Evolutionary conservation across 2,888 invertebrate species (phyloP).

Genomic region (Papilio gigon): DNA sequence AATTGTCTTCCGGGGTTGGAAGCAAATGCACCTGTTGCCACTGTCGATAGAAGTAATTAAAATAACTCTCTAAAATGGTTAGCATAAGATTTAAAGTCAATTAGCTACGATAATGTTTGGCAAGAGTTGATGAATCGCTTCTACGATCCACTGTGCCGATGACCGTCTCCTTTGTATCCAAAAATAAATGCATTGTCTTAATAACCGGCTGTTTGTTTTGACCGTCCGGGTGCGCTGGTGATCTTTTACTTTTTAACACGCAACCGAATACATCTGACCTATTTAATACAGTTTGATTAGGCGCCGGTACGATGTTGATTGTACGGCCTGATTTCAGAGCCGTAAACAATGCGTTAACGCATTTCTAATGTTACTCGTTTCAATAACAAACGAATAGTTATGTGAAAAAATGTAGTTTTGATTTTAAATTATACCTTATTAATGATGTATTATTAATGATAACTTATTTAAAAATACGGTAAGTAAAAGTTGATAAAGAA

Average conservation of each 20-base stretch:
- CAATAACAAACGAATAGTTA: slow-evolving; percentile 25
- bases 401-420: slow-evolving; percentile 13
- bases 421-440: neutral
- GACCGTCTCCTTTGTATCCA: slow-evolving; percentile 44
- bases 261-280: slow-evolving; percentile 32
- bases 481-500: neutral
- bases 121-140: slow-evolving; percentile 43
- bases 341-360: slow-evolving; percentile 29
- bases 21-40: slow-evolving; percentile 33
- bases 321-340: slow-evolving; percentile 16
- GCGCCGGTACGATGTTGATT: slow-evolving; percentile 36
- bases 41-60: neutral
- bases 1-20: slow-evolving; percentile 45
- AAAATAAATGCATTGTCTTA: slow-evolving; percentile 54
- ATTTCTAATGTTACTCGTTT: slow-evolving; percentile 19
- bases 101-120: slow-evolving; percentile 30
- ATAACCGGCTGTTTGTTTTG: slow-evolving; percentile 48
- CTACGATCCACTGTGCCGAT: slow-evolving; percentile 45
- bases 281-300: slow-evolving; percentile 35
- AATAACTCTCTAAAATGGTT: slow-evolving; percentile 12
- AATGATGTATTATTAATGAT: neutral
- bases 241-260: slow-evolving; percentile 34
- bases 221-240: slow-evolving; percentile 32
- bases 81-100: slow-evolving; percentile 30
- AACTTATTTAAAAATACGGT: neutral